A percentile compares a stretch with the other conserved stretches of the same genome.
These are phyloP conservation scores for Endotricha flammealis DNA, from an alignment of 2,888 invertebrate species.

Conservation along the genomic window DNA sequence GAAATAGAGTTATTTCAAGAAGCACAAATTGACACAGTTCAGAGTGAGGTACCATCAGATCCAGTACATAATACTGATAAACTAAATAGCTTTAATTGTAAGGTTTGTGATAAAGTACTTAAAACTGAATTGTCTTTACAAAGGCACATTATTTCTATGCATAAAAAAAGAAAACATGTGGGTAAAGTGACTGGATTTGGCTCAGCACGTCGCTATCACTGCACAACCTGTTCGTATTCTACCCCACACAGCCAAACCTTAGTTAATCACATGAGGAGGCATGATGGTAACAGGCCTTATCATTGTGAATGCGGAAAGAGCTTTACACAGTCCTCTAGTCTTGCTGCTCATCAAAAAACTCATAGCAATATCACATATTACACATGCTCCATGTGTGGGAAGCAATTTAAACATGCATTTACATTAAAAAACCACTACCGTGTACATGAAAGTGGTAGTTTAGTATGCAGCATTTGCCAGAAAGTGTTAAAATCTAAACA, in stretches of 20 bases:
- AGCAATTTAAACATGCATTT: conserved; percentile 69
- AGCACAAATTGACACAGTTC: conserved; percentile 15
- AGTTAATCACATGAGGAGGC: conserved; percentile 63
- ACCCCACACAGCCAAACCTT: conserved; percentile 69
- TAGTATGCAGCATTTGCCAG: conserved; percentile 55
- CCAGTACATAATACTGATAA: conserved; percentile 3
- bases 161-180: conserved; percentile 50
- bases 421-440: conserved; percentile 57
- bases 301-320: conserved; percentile 64
- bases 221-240: conserved; percentile 58
- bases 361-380: conserved; percentile 56
- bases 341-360: conserved; percentile 60
- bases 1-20: conserved; percentile 11
- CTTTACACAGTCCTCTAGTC: conserved; percentile 64
- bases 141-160: conserved; percentile 57
- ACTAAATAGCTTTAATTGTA: conserved; percentile 31
- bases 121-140: conserved; percentile 47
- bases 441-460: conserved; percentile 57
- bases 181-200: conserved; percentile 63
- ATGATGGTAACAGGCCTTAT: conserved; percentile 65
- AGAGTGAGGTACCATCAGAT: conserved; percentile 9
- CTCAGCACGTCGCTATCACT: conserved; percentile 51
- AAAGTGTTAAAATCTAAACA: conserved; percentile 60
- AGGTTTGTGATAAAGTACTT: conserved; percentile 46
- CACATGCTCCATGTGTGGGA: conserved; percentile 64